Evolutionary conservation across 2,888 invertebrate genomes (phyloP).

Genomic region (Agrotis puta): DNA sequence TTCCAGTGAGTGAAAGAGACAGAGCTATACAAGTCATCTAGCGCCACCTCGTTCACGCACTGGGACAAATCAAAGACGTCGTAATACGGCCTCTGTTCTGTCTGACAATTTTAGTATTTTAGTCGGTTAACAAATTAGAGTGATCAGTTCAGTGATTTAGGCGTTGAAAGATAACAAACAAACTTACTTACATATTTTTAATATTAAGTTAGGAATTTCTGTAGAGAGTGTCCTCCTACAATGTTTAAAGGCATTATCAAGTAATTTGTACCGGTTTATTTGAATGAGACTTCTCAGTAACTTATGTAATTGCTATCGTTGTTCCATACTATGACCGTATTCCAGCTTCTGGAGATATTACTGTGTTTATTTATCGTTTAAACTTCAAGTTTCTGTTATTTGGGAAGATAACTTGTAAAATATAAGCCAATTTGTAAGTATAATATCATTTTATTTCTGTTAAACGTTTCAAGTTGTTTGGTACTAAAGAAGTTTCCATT

Average conservation of each 20-base stretch:
- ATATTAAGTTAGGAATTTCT: slow-evolving; percentile 13
- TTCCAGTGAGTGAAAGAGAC: too few species aligned
- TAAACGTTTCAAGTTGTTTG: not conserved
- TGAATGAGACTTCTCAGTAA: slow-evolving; percentile 30
- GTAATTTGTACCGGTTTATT: slow-evolving; percentile 34
- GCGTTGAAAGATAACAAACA: too few species aligned
- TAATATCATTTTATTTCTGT: not conserved
- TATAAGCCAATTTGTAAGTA: not conserved
- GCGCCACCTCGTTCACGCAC: too few species aligned
- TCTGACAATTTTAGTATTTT: too few species aligned
- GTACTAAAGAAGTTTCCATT: not conserved
- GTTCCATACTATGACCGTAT: slow-evolving; percentile 4
- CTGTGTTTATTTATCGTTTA: slow-evolving; percentile 23
- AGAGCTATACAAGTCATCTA: too few species aligned
- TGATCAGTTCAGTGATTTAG: too few species aligned
- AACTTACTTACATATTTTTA: too few species aligned
- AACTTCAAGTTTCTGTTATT: slow-evolving; percentile 20
- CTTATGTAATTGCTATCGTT: slow-evolving; percentile 47
- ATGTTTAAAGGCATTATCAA: slow-evolving; percentile 25
- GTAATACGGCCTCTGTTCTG: too few species aligned
- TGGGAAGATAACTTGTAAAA: not conserved
- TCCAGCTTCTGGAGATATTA: slow-evolving; percentile 14
- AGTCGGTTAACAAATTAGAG: too few species aligned
- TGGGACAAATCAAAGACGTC: too few species aligned
- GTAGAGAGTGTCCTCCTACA: slow-evolving; percentile 16